Base-by-base conservation (phyloP, 2,113 vertebrate species). In the Marmota monax region DNA sequence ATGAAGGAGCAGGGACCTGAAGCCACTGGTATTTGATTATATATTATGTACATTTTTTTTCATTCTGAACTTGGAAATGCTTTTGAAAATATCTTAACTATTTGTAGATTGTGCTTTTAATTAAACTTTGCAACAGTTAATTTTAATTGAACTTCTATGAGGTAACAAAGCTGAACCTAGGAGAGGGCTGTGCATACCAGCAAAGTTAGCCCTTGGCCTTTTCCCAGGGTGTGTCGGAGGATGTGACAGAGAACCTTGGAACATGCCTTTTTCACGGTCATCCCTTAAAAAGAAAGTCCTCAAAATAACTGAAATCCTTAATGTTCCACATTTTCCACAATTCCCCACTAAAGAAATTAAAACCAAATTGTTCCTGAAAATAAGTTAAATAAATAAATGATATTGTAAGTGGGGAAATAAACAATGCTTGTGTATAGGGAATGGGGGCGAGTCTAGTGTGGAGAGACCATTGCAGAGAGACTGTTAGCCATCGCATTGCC, bases 41-140 rank as follows among this genome's bases (percentile, higher is more conserved):
- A 94, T 88, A 91, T 70, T 96, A 89, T 97, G 93, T 98, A 97
- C 76, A 96, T 90, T 94, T 95, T 98, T 97, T 98, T 97, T 53
- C 97, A 98, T 96, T 98, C 96, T 98, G 1, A 95, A 98, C 88
- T 97, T 97, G 97, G 96, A 96, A 97, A 97, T 34, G 95, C 92
- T 13, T 97, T 98, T 97, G 96, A 97, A 79, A 73, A 95, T 96
- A 97, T 97, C 48, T 51, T 51, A 51, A 51, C 48, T 51, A 51
- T 51, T 51, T 51, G 48, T 51, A 98, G 92, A 97, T 94, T 98
- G 97, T 98, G 97, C 98, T 98, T 97, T 98, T 96, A 97, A 98
- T 98, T 98, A 97, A 97, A 98, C 96, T 98, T 98, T 95, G 96
- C 90, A 94, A 97, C 95, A 94, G n/a, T 95, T 94, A 78, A 83